A percentile compares a stretch with the other conserved stretches of the same genome.
These are phyloP conservation scores for Myotis findleyi DNA, from an alignment of 2,797 vertebrate genomes.

Conservation along the genomic window DNA sequence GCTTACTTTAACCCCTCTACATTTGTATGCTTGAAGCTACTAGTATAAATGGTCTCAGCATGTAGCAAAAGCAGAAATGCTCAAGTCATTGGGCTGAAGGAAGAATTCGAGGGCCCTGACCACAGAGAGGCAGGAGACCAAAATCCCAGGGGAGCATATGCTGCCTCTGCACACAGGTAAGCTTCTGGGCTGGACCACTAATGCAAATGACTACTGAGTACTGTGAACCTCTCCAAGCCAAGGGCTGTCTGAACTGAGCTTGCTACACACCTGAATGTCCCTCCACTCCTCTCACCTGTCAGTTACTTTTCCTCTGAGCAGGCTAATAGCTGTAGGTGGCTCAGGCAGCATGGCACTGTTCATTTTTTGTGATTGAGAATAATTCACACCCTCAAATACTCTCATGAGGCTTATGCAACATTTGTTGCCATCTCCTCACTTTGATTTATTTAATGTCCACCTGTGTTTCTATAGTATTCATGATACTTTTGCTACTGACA, in stretches of 20 bases:
- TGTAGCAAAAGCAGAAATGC: background rate
- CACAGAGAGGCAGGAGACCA: background rate
- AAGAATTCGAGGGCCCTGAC: background rate
- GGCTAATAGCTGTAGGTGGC: background rate
- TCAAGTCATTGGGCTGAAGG: background rate
- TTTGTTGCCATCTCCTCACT: background rate
- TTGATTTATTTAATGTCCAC: background rate
- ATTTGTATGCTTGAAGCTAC: conserved; percentile 15
- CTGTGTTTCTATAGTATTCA: background rate
- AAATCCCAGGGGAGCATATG: background rate
- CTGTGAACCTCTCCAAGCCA: background rate
- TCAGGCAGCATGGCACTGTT: background rate
- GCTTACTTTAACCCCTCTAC: background rate
- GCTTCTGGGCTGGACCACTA: background rate
- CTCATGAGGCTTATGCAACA: background rate
- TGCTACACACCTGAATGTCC: background rate
- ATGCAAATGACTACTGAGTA: background rate
- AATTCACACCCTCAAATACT: background rate
- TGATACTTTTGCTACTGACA: background rate
- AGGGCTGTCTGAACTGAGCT: background rate
- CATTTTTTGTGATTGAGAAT: background rate
- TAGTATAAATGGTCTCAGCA: background rate
- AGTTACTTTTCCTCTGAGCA: background rate
- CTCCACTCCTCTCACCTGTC: background rate
- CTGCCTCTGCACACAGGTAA: background rate